A percentile compares a stretch with the other conserved stretches of the same genome.
Evolutionary conservation across 2,113 vertebrate species (phyloP).

Genomic region (Asarcornis scutulata): DNA sequence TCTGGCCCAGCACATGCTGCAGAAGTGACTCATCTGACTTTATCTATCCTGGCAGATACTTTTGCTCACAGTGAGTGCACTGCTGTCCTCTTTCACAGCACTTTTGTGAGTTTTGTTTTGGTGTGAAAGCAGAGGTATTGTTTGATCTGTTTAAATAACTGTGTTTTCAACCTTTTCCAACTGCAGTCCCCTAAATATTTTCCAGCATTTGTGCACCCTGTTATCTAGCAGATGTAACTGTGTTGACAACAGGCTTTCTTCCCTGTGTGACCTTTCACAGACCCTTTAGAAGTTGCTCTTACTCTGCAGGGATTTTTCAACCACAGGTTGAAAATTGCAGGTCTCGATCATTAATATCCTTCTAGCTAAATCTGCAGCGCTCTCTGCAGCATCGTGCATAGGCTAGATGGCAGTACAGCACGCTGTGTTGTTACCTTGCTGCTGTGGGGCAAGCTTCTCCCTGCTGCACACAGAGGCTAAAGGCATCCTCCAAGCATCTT

Average conservation of each 20-base stretch:
- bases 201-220: not conserved
- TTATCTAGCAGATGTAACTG: not conserved
- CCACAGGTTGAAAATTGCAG: not conserved
- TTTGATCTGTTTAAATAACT: not conserved
- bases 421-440: not conserved
- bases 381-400: rapidly evolving
- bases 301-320: not conserved
- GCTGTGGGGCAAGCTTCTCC: not conserved
- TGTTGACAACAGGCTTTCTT: not conserved
- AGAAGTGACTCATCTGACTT: not conserved
- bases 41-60: not conserved
- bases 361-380: not conserved
- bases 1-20: not conserved
- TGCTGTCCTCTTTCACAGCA: not conserved
- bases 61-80: not conserved
- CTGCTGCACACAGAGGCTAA: not conserved
- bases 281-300: not conserved
- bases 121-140: not conserved
- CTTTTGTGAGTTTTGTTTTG: not conserved
- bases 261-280: not conserved
- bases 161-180: not conserved
- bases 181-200: not conserved
- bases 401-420: constrained; percentile 13
- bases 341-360: not conserved
- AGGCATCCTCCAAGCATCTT: not conserved